Evolutionary conservation across 2,888 invertebrate genomes (phyloP).

Genomic region (Lissonota sp.): DNA sequence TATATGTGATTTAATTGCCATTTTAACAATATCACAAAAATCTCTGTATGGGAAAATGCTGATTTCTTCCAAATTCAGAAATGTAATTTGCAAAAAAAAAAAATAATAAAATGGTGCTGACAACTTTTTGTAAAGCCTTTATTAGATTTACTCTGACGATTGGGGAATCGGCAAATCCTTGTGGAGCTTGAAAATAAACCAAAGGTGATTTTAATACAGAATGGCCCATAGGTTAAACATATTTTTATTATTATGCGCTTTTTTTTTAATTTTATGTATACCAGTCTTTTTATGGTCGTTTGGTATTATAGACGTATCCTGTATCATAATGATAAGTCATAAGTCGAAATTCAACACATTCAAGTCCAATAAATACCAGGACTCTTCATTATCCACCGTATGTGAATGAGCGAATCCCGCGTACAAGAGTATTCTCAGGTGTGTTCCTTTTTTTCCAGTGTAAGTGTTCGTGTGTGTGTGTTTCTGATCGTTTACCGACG

Average conservation of each 20-base stretch:
- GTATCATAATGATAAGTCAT: slow-evolving; percentile 39
- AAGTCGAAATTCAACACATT: slow-evolving; percentile 39
- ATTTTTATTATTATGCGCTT: background rate
- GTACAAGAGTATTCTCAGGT: slow-evolving; percentile 6
- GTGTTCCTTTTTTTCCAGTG: background rate
- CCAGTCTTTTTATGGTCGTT: slow-evolving; percentile 12
- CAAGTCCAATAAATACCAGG: slow-evolving; percentile 45
- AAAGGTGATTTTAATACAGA: background rate
- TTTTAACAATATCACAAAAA: background rate
- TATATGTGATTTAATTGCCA: background rate
- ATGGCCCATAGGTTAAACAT: background rate
- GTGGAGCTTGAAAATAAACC: too few species aligned
- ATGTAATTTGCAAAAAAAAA: background rate
- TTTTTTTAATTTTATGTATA: background rate
- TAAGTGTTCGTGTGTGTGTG: background rate
- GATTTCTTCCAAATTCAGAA: too few species aligned
- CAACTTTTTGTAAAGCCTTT: background rate
- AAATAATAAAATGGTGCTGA: background rate
- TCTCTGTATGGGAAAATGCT: too few species aligned
- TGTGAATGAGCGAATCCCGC: background rate
- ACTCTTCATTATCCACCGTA: slow-evolving; percentile 30
- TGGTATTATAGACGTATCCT: slow-evolving; percentile 5
- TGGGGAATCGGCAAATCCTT: too few species aligned
- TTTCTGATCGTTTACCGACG: slow-evolving; percentile 9
- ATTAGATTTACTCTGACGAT: background rate